Base-by-base conservation (phyloP, 53 echinoderm and acorn worm genomes). In the Paracentrotus lividus region DNA sequence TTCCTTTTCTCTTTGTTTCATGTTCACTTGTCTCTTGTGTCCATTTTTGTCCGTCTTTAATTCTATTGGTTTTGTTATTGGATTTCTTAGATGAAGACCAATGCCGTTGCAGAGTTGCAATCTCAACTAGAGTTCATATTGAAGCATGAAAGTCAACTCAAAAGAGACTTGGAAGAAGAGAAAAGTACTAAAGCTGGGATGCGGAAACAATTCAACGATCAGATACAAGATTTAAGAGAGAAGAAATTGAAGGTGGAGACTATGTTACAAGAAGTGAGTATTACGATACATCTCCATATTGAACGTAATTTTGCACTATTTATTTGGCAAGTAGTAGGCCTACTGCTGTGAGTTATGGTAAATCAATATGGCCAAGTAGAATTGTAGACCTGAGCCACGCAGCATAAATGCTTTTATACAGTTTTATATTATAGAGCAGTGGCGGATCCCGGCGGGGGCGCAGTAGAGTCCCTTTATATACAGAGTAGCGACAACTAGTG, bases 201-300 rank as follows among this genome's bases (percentile, higher is more conserved):
- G 94, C 94, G 94, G 85, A 77, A 77, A 75, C 94, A 96, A 66
- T 97, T 88, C 78, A 95, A 96, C 47, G 90, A 95, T 15, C 94
- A 96, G 75, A 94, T 97, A 18, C 85, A 84, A 31, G 97, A 97
- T 36, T 32, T 98, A 33, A 94, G 96, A 78, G 95, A 97, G 65
- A 95, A 98, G 86, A 98, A 97, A 69, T 96, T 97, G 21, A 95
- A 96, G 54, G 84, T 98, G 56, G 96, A 97, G 91, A 95, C 96
- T 34, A 24, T 91, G 23, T 85, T 97, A 65, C 97, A 97, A 77
- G 98, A 98, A 77, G 98, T 98, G 56, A 96, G 95, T 49, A 29
- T 32, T 64, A 53, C 1, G 16, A 53, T 4, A 54, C 18, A 15
- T 54, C 18, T 3, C 6, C 18, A 2, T 53, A 15, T n/a, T n/a